These are phyloP conservation scores for Azemiops feae DNA, from an alignment of 2,113 vertebrate genomes.

Conservation along the genomic window DNA sequence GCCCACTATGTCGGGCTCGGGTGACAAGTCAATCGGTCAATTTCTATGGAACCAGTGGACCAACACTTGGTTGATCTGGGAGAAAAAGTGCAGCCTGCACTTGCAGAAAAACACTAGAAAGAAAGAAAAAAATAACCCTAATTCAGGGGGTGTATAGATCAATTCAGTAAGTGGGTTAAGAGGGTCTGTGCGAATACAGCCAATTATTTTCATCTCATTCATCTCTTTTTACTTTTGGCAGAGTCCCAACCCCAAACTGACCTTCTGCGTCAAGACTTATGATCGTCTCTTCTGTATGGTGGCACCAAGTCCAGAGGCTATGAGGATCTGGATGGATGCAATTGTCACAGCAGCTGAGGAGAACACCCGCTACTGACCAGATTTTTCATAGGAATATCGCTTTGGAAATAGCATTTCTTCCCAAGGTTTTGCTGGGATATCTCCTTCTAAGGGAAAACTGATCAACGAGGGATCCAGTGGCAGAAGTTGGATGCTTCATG, in stretches of 20 bases:
- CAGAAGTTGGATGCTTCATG: not conserved
- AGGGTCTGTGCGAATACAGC: not conserved
- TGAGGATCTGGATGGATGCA: slow-evolving; percentile 94
- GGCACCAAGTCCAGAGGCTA: slow-evolving; percentile 80
- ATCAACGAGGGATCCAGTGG: not conserved
- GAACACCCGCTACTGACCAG: slow-evolving; percentile 77
- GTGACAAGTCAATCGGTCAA: not conserved
- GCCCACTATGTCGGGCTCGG: not conserved
- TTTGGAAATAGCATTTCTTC: not conserved
- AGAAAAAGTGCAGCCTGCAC: not conserved
- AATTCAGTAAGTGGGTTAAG: not conserved
- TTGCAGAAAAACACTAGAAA: not conserved
- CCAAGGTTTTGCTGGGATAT: not conserved
- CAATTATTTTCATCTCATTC: not conserved
- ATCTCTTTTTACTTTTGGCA: slow-evolving; percentile 36
- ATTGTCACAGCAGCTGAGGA: slow-evolving; percentile 87
- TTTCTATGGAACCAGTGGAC: not conserved
- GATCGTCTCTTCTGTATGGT: slow-evolving; percentile 90
- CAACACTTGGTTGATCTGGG: not conserved
- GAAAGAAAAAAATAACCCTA: not conserved
- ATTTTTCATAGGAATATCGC: not conserved
- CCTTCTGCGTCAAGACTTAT: slow-evolving; percentile 91
- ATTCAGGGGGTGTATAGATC: not conserved
- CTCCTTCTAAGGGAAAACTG: not conserved
- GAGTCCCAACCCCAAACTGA: slow-evolving; percentile 84